These are phyloP conservation scores for Bombycilla garrulus DNA, from an alignment of 2,113 vertebrate genomes.

Conservation along the genomic window DNA sequence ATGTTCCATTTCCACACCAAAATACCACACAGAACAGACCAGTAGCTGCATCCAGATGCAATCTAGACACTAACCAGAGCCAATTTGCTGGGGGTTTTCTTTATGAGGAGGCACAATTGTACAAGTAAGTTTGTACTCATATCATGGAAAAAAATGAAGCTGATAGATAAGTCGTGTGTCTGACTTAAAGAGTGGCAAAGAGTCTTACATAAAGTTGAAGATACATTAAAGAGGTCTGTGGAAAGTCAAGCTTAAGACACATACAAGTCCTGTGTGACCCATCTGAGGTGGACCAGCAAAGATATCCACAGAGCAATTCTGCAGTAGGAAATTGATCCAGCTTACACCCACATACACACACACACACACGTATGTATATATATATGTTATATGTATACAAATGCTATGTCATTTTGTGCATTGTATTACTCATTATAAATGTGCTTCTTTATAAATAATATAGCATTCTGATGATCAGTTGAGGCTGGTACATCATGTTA, in stretches of 20 bases:
- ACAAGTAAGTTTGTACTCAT: neutral
- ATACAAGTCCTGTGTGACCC: neutral
- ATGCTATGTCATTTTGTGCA: neutral
- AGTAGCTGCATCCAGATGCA: neutral
- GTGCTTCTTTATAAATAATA: neutral
- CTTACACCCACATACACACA: neutral
- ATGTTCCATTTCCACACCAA: neutral
- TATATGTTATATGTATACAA: neutral
- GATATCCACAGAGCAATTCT: neutral
- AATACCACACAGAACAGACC: neutral
- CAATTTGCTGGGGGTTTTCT: neutral
- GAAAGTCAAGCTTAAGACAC: neutral
- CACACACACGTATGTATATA: neutral
- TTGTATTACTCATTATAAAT: neutral
- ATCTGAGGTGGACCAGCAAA: neutral
- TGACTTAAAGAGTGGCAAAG: neutral
- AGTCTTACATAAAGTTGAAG: neutral
- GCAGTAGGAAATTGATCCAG: neutral
- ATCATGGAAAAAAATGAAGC: neutral
- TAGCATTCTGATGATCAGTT: neutral
- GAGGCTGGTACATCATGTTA: neutral
- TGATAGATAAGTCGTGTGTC: fast-evolving
- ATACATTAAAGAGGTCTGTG: neutral
- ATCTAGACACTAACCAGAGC: neutral
- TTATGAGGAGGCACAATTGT: neutral